Conservation (phyloP, 35 echinoderm and acorn worm genomes). For the Ophioderma brevispina region DNA sequence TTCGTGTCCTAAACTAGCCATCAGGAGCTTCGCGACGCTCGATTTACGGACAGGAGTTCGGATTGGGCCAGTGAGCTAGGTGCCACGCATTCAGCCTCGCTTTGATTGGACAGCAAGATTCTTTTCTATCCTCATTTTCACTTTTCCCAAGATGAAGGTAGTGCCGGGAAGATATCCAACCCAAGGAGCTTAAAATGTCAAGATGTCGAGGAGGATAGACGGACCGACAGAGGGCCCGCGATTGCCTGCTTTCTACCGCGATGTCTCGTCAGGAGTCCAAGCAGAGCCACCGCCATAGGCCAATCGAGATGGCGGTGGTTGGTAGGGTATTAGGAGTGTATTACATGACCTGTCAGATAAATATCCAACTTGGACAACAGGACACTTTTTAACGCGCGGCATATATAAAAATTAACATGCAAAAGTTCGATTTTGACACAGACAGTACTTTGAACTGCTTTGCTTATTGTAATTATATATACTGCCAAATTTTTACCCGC, state of each 20-base stretch:
- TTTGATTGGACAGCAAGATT: background rate
- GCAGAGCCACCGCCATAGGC: background rate
- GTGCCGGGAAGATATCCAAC: background rate
- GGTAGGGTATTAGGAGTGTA: background rate
- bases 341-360: background rate
- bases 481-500: no score
- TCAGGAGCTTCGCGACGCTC: background rate
- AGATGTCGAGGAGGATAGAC: background rate
- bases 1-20: background rate
- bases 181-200: background rate
- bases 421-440: no score
- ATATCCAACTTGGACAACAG: background rate
- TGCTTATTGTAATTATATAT: no score
- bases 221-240: background rate
- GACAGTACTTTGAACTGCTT: no score
- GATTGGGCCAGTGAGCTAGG: background rate
- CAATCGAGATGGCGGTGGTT: background rate
- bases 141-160: background rate
- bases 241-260: background rate
- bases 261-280: background rate
- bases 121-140: background rate
- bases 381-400: no score
- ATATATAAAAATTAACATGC: no score
- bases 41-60: constrained; percentile 2
- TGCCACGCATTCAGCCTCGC: background rate